Percentiles rank a stretch among this genome's conserved stretches.
Evolutionary conservation across 2,797 vertebrate species (phyloP).

Genomic region (Periparus ater): DNA sequence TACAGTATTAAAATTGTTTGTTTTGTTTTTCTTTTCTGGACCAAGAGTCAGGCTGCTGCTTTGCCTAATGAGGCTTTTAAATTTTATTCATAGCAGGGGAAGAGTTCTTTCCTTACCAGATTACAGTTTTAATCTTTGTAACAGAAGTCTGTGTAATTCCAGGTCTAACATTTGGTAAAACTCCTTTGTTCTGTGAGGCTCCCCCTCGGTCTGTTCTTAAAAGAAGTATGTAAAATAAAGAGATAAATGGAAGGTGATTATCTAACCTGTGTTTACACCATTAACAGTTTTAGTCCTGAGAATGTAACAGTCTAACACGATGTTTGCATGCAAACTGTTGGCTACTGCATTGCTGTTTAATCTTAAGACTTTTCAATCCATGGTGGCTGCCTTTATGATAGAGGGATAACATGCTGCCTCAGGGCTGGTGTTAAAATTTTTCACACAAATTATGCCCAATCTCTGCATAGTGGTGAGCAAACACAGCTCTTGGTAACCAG

Average conservation of each 20-base stretch:
- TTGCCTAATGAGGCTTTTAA: conserved; percentile 24
- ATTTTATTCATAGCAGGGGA: not conserved
- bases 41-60: conserved; percentile 14
- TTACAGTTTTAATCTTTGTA: not conserved
- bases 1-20: not conserved
- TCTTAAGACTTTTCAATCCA: not conserved
- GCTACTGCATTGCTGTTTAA: conserved; percentile 38
- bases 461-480: not conserved
- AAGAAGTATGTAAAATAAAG: not conserved
- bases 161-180: not conserved
- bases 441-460: not conserved
- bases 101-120: conserved; percentile 1
- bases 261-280: not conserved
- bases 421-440: not conserved
- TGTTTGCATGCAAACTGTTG: conserved; percentile 51
- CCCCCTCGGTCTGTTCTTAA: not conserved
- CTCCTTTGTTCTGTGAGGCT: conserved; percentile 1
- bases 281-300: conserved; percentile 37
- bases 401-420: not conserved
- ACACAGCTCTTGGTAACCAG: not conserved
- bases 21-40: not conserved
- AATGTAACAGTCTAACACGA: conserved; percentile 45
- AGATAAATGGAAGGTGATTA: not conserved
- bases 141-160: not conserved
- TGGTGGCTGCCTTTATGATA: not conserved